Percentiles rank a stretch among this genome's conserved stretches.
Evolutionary conservation across 1,140 invertebrate genomes (phyloP).

Genomic region (Platyscapa corneri): DNA sequence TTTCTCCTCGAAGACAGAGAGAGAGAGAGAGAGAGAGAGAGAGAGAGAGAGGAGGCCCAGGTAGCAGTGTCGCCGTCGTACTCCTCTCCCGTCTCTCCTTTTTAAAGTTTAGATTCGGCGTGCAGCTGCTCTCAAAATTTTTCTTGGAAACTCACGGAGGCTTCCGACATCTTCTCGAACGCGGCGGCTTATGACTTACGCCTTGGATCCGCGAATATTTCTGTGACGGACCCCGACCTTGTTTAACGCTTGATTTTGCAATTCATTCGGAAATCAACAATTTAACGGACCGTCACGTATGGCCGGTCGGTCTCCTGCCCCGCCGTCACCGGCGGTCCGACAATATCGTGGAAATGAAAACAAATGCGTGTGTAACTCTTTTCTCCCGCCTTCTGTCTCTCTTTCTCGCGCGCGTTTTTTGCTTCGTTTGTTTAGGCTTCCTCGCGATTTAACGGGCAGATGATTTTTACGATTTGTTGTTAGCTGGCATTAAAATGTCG

Average conservation of each 20-base stretch:
- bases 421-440: background rate
- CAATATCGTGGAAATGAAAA: background rate
- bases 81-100: slow-evolving; percentile 14
- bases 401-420: background rate
- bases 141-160: slow-evolving; percentile 38
- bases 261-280: background rate
- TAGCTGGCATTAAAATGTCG: too few species aligned
- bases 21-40: background rate
- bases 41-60: background rate
- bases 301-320: too few species aligned
- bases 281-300: background rate
- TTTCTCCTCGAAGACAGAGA: background rate
- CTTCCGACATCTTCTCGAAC: background rate
- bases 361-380: background rate
- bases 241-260: background rate
- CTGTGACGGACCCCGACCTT: background rate
- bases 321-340: background rate
- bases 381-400: background rate
- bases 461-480: background rate
- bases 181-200: slow-evolving; percentile 15
- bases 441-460: background rate
- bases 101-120: slow-evolving; percentile 49
- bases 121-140: slow-evolving; percentile 50
- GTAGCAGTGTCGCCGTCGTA: background rate
- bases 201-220: background rate